Conservation (phyloP, 2,113 vertebrate species). For the Alosa alosa region DNA sequence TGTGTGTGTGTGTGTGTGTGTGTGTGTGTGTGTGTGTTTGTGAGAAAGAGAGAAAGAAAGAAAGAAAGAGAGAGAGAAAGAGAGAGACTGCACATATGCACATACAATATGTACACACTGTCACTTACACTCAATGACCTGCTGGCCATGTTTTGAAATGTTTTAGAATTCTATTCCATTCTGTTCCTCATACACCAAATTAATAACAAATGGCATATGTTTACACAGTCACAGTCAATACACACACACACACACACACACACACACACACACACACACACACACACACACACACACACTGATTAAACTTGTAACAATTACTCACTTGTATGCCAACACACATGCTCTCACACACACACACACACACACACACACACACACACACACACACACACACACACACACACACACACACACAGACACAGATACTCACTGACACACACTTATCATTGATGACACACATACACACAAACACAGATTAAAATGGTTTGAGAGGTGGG, state of each 20-base stretch:
- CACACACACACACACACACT: not conserved
- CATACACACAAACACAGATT: not conserved
- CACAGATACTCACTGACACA: not conserved
- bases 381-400: constrained; percentile 20
- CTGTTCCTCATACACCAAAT: too few species aligned
- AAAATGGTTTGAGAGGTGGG: not conserved
- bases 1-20: not conserved
- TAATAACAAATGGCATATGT: too few species aligned
- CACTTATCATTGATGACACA: too few species aligned
- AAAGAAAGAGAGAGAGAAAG: too few species aligned
- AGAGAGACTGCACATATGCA: too few species aligned
- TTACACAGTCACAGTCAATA: not conserved
- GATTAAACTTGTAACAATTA: too few species aligned
- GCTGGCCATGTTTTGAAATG: too few species aligned
- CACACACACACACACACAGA: not conserved
- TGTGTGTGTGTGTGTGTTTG: not conserved
- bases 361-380: constrained; percentile 11
- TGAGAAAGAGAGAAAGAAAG: not conserved
- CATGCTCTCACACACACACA: not conserved
- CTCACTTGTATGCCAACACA: not conserved
- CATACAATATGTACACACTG: too few species aligned
- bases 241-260: not conserved
- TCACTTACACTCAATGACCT: too few species aligned
- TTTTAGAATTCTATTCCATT: too few species aligned
- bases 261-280: not conserved